Conservation (phyloP, 2,797 vertebrate species). For the Catamblyrhynchus diadema region DNA sequence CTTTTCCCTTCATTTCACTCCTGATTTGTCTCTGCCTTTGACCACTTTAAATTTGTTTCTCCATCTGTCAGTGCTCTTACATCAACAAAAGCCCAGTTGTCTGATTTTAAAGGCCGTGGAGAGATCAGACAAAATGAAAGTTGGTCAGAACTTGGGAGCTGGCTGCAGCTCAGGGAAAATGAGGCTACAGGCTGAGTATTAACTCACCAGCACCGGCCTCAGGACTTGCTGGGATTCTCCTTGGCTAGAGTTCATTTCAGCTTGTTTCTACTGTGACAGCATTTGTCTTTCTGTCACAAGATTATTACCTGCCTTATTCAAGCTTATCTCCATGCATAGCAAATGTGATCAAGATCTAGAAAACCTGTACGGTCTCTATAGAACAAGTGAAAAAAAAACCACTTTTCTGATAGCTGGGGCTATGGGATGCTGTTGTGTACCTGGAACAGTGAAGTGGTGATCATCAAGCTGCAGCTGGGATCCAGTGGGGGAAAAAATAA, state of each 20-base stretch:
- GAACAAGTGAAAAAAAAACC: background rate
- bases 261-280: background rate
- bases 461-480: background rate
- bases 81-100: background rate
- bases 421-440: background rate
- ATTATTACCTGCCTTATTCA: background rate
- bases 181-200: background rate
- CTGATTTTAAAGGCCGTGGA: background rate
- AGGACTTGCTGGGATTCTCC: background rate
- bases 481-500: background rate
- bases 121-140: background rate
- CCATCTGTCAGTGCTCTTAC: background rate
- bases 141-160: background rate
- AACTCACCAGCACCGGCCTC: background rate
- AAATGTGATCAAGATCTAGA: background rate
- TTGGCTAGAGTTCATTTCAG: background rate
- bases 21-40: background rate
- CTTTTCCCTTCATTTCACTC: background rate
- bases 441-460: background rate
- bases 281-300: background rate
- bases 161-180: background rate
- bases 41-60: conserved; percentile 28
- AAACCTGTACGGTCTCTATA: background rate
- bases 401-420: background rate
- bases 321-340: background rate